A percentile compares a stretch with the other conserved stretches of the same genome.
These are phyloP conservation scores for Squalus acanthias DNA, from an alignment of 2,797 vertebrate genomes.

Conservation along the genomic window DNA sequence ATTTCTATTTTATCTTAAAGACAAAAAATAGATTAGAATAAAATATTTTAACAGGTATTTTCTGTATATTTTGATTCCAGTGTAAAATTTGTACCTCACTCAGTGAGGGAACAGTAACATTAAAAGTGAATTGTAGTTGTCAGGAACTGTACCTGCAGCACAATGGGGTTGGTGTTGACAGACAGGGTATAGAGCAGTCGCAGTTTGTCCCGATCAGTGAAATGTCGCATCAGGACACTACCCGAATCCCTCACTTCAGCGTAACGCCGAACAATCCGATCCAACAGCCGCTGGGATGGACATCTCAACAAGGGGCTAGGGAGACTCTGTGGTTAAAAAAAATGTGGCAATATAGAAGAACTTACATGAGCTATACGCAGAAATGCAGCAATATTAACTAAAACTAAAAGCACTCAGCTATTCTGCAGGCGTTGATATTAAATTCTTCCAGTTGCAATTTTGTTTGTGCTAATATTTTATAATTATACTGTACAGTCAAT, in stretches of 20 bases:
- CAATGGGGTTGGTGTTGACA: constrained; percentile 67
- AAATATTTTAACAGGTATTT: background rate
- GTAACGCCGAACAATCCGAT: constrained; percentile 69
- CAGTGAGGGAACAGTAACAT: background rate
- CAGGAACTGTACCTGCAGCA: constrained; percentile 60
- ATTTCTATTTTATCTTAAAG: background rate
- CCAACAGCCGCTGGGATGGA: constrained; percentile 69
- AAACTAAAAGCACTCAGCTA: background rate
- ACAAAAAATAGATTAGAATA: background rate
- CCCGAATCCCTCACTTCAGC: constrained; percentile 70
- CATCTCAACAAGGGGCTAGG: constrained; percentile 66
- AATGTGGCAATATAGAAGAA: constrained; percentile 40
- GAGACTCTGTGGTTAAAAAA: constrained; percentile 55
- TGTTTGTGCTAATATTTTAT: background rate
- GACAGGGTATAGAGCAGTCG: constrained; percentile 72
- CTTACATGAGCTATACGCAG: background rate
- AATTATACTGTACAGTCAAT: background rate
- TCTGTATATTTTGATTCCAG: background rate
- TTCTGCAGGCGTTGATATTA: background rate
- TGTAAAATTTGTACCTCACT: background rate
- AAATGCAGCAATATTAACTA: background rate
- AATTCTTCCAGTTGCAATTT: background rate
- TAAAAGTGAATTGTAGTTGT: background rate
- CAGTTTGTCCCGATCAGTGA: constrained; percentile 65
- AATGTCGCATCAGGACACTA: constrained; percentile 75